Percentiles rank a stretch among this genome's conserved stretches.
These are phyloP conservation scores for Cheirogaleus major DNA, from an alignment of 2,797 vertebrate species.

Conservation along the genomic window DNA sequence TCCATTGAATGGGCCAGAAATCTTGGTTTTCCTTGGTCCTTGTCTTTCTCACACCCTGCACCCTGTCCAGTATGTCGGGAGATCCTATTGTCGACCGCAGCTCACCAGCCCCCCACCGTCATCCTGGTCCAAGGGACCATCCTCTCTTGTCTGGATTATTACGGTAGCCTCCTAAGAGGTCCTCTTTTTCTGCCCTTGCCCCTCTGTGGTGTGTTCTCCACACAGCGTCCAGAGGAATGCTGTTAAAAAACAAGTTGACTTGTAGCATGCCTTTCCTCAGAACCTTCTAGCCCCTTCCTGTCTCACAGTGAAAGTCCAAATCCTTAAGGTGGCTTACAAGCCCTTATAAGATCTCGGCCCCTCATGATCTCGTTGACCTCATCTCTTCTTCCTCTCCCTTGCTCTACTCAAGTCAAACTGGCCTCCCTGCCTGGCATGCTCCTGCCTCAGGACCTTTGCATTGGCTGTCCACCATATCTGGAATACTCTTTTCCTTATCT, in stretches of 20 bases:
- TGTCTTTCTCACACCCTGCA: background rate
- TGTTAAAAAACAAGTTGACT: background rate
- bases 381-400: background rate
- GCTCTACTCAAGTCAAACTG: background rate
- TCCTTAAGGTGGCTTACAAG: background rate
- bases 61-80: background rate
- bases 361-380: background rate
- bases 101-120: background rate
- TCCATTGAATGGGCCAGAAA: background rate
- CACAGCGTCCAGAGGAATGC: background rate
- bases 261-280: background rate
- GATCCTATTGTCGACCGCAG: accelerated
- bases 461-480: background rate
- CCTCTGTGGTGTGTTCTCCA: background rate
- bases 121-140: background rate
- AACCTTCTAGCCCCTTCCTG: background rate
- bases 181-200: background rate
- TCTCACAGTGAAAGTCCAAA: background rate
- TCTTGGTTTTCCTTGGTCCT: background rate
- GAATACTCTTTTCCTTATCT: background rate
- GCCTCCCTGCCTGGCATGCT: background rate
- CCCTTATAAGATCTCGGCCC: background rate
- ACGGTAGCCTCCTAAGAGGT: too few relatives aligned
- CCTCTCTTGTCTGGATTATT: background rate
- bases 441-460: background rate